Base-by-base conservation (phyloP, 2,888 invertebrate species). In the Archips xylosteana region DNA sequence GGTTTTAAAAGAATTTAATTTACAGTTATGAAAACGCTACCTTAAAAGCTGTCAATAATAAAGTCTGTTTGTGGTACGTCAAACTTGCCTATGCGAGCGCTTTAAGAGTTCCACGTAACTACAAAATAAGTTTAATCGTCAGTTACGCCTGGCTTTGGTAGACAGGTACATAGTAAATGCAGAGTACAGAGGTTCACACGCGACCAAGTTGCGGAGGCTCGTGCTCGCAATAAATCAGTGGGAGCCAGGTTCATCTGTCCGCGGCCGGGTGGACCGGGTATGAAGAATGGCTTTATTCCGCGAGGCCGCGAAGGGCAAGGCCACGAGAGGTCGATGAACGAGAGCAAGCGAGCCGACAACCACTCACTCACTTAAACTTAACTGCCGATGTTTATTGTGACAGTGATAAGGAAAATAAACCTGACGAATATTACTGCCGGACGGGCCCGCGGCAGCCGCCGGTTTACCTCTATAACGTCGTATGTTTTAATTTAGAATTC, bases 261-360 rank as follows among this genome's bases (percentile, higher is more conserved):
- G 68, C 68, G 69, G 64, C 60, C 42, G 73, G 73, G 51, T 64
- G 67, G 54, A 47, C 63, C 64, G 64, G 60, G 66, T 70, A 70
- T 74, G 74, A 74, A 74, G 74, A 74, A 74, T 74, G 69, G 74
- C 74, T 74, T 74, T 70, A 74, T 70, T 69, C 74, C 64, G 69
- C 74, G 74, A 70, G 74, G 74, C 74, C 74, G 69, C 69, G 69
- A 74, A 74, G 74, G 74, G 74, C 74, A 74, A 74, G 74, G 74
- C 74, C 74, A 70, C 69, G 64, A 45, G 63, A 64, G 74, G 74
- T 74, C 74, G 60, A 65, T 54, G 74, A 65, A 65, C 74, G 74
- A 70, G 64, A 51, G 42, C 63, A 68, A 64, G 73, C 64, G 69
- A 69, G 49, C 73, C 74, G 74, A 54, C 69, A 15, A 65, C 74